A percentile compares a stretch with the other conserved stretches of the same genome.
Evolutionary conservation across 2,113 vertebrate species (phyloP).

Genomic region (Copsychus sechellarum): DNA sequence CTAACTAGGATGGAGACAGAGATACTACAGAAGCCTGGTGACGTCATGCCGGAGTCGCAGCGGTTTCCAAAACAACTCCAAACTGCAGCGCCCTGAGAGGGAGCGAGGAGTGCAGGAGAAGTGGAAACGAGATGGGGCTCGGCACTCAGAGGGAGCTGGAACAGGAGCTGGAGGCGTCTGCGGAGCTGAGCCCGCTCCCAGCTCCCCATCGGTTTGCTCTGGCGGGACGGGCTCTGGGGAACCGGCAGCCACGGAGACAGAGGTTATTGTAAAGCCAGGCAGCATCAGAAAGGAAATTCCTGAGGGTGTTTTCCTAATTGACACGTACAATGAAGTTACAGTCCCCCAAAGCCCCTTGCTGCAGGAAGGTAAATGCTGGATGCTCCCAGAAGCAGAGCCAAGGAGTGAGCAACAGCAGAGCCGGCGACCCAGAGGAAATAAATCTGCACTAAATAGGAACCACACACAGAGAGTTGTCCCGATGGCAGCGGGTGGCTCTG

Average conservation of each 20-base stretch:
- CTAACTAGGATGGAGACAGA: slow-evolving; percentile 74
- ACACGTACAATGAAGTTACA: slow-evolving; percentile 13
- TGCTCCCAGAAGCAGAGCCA: slow-evolving; percentile 18
- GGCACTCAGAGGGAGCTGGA: not conserved
- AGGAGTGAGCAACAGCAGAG: slow-evolving; percentile 22
- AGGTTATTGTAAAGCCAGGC: slow-evolving; percentile 11
- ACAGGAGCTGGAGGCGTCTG: not conserved
- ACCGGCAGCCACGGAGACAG: not conserved
- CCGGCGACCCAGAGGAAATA: slow-evolving; percentile 12
- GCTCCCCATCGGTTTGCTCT: not conserved
- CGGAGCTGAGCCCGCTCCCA: not conserved
- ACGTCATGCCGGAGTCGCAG: slow-evolving; percentile 64
- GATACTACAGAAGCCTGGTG: slow-evolving; percentile 64
- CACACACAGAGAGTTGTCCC: slow-evolving; percentile 14
- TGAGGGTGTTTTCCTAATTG: slow-evolving; percentile 50
- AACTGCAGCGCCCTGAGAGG: not conserved
- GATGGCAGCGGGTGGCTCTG: slow-evolving; percentile 5
- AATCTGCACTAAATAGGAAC: slow-evolving; percentile 36
- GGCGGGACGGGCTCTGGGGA: slow-evolving; percentile 6
- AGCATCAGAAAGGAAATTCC: slow-evolving; percentile 45
- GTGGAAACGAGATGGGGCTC: not conserved
- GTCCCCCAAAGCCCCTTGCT: not conserved
- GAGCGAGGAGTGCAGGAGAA: not conserved
- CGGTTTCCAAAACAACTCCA: slow-evolving; percentile 63
- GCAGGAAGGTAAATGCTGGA: slow-evolving; percentile 17